phyloP scores from a whole-genome alignment of 2,113 vertebrate genomes.

The Tragelaphus imberbis region DNA sequence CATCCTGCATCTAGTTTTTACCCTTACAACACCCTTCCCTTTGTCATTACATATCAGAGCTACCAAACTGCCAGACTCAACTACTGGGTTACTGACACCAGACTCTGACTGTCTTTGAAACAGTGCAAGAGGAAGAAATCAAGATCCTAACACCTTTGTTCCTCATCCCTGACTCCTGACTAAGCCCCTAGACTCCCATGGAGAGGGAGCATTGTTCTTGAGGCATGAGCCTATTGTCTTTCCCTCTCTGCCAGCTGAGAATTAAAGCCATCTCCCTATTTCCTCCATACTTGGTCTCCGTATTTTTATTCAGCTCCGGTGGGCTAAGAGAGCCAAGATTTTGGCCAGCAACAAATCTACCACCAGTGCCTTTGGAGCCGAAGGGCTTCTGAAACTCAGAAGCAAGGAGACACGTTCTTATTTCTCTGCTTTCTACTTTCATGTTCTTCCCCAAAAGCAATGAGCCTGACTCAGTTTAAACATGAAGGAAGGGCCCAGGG shows the following conservation, averaged over 20 bases:
- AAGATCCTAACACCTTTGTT: not conserved
- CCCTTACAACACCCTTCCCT: not conserved
- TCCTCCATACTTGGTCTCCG: accelerated
- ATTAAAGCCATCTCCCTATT: not conserved
- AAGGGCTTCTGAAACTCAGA: not conserved
- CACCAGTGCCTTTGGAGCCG: not conserved
- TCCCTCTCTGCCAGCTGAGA: not conserved
- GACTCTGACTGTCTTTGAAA: not conserved
- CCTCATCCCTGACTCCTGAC: not conserved
- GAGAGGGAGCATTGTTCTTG: not conserved
- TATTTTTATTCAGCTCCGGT: not conserved
- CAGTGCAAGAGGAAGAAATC: not conserved
- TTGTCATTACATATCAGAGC: not conserved
- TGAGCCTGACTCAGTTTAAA: not conserved
- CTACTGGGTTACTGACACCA: not conserved
- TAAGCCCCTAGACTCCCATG: not conserved
- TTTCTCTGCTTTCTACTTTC: not conserved
- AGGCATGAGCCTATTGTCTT: not conserved
- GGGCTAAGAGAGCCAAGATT: not conserved
- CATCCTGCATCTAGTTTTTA: not conserved
- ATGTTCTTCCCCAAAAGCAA: not conserved
- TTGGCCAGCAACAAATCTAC: not conserved
- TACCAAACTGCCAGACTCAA: not conserved
- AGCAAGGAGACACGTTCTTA: not conserved
- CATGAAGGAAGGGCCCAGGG: not conserved